A percentile compares a stretch with the other conserved stretches of the same genome.
Evolutionary conservation across 2,797 vertebrate genomes (phyloP).

Genomic region (Sebastes flavidus): DNA sequence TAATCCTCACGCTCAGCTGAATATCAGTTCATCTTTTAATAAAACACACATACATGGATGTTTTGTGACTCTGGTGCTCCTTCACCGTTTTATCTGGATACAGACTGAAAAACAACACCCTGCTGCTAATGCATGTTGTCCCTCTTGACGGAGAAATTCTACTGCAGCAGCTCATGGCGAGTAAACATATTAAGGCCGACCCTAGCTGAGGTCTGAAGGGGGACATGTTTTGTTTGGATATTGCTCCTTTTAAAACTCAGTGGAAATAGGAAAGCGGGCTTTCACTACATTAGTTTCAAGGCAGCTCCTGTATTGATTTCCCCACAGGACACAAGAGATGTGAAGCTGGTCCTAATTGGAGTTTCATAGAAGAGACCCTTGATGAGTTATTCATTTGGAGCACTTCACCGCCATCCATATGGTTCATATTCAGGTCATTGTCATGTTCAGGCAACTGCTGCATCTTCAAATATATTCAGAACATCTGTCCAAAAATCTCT

Average conservation of each 20-base stretch:
- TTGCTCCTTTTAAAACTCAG: slow-evolving; percentile 34
- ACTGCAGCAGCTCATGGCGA: slow-evolving; percentile 14
- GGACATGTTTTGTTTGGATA: slow-evolving; percentile 46
- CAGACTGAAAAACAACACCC: slow-evolving; percentile 42
- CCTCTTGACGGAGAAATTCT: slow-evolving; percentile 45
- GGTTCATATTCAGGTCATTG: slow-evolving; percentile 29
- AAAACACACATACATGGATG: slow-evolving; percentile 5
- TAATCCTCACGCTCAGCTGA: not conserved
- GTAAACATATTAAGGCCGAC: slow-evolving; percentile 51
- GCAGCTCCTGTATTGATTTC: slow-evolving; percentile 69
- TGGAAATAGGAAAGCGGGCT: slow-evolving; percentile 17
- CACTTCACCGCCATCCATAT: slow-evolving; percentile 23
- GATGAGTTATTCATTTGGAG: slow-evolving; percentile 53
- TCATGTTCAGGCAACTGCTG: not conserved
- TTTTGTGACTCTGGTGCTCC: slow-evolving; percentile 5
- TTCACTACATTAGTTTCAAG: slow-evolving; percentile 56
- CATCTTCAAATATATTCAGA: slow-evolving; percentile 6
- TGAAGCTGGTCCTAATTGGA: slow-evolving; percentile 58
- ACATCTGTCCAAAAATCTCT: not conserved
- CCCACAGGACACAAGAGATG: slow-evolving; percentile 54
- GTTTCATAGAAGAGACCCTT: slow-evolving; percentile 46
- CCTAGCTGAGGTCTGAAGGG: slow-evolving; percentile 36
- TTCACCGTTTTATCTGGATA: slow-evolving; percentile 36
- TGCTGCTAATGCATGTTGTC: slow-evolving; percentile 51
- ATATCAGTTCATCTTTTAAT: slow-evolving; percentile 30